Evolutionary conservation across 2,113 vertebrate species (phyloP).

Genomic region (Carettochelys insculpta): DNA sequence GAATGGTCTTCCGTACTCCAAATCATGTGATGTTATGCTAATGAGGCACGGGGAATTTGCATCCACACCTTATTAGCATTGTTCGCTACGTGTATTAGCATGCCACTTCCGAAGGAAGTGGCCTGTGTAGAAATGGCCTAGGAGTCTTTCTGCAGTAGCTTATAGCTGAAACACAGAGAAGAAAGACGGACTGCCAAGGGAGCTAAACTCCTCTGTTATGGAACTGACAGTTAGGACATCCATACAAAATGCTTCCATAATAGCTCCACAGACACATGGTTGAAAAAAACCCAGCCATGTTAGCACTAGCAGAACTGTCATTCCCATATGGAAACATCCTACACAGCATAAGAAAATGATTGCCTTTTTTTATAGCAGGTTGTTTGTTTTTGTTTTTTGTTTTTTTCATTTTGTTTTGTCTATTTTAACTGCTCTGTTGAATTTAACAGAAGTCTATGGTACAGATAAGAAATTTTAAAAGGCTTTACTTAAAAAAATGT

Average conservation of each 20-base stretch:
- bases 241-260: background rate
- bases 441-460: background rate
- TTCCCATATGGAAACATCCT: rapidly evolving
- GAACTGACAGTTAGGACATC: background rate
- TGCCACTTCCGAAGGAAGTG: too few species aligned
- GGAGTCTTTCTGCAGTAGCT: background rate
- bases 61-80: too few species aligned
- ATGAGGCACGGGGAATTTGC: too few species aligned
- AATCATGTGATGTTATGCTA: too few species aligned
- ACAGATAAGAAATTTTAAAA: background rate
- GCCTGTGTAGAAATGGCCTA: too few species aligned
- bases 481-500: background rate
- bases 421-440: background rate
- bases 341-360: background rate
- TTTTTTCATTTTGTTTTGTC: too few species aligned
- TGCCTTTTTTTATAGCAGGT: background rate
- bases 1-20: too few species aligned
- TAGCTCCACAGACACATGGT: background rate
- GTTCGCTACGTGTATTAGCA: too few species aligned
- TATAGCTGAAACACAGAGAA: background rate
- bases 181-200: background rate
- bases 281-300: background rate
- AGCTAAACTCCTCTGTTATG: background rate
- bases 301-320: background rate
- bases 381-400: too few species aligned